Evolutionary conservation across 1,140 invertebrate species (phyloP).

Genomic region (fruit fly (Drosophila melanogaster)): DNA sequence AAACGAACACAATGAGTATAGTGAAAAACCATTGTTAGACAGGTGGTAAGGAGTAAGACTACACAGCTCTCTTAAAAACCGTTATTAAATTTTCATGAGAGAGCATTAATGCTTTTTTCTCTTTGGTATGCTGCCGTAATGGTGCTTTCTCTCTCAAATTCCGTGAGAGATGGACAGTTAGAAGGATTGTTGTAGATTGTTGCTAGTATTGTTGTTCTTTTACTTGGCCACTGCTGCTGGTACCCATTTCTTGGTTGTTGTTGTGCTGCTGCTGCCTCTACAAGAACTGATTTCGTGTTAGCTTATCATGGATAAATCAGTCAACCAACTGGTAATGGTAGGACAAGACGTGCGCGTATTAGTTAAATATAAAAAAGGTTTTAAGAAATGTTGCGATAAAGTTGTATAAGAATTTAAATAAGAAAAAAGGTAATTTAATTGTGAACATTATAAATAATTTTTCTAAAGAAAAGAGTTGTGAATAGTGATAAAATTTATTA

Average conservation of each 20-base stretch:
- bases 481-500: not conserved
- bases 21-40: no score
- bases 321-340: constrained; percentile 70
- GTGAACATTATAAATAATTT: not conserved
- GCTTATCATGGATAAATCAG: constrained; percentile 76
- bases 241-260: constrained; percentile 26
- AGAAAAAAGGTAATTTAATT: constrained; percentile 1
- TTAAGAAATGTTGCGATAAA: not conserved
- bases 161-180: constrained; percentile 73
- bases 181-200: constrained; percentile 48
- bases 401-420: constrained; percentile 7
- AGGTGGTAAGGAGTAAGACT: no score
- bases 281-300: constrained; percentile 70
- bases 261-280: constrained; percentile 56
- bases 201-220: constrained; percentile 42
- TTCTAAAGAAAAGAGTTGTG: not conserved
- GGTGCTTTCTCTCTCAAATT: constrained; percentile 32
- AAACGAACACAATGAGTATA: no score
- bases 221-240: constrained; percentile 36
- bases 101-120: constrained; percentile 16
- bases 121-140: constrained; percentile 45
- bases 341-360: constrained; percentile 52
- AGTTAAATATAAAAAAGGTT: constrained; percentile 8
- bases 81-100: not conserved
- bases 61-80: not conserved